Evolutionary conservation across 2,113 vertebrate genomes (phyloP).

Genomic region (Lutjanus erythropterus): DNA sequence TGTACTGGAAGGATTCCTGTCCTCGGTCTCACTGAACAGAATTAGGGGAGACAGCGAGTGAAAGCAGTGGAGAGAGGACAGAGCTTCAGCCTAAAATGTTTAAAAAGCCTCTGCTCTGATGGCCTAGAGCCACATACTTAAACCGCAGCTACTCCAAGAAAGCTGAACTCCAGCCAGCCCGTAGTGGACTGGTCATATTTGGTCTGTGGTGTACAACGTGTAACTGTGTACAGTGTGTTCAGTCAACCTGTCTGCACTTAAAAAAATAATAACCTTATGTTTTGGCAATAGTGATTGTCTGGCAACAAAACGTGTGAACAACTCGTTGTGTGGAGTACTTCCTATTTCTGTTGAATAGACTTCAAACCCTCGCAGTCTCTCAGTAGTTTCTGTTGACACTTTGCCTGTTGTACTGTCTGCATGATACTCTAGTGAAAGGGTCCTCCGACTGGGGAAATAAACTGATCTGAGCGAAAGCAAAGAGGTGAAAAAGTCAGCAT

Average conservation of each 20-base stretch:
- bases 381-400: background rate
- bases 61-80: background rate
- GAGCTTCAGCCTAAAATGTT: background rate
- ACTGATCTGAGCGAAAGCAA: background rate
- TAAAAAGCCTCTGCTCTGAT: background rate
- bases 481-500: background rate
- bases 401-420: background rate
- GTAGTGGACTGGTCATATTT: constrained; percentile 12
- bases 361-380: background rate
- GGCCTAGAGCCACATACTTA: constrained; percentile 1
- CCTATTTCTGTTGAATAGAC: constrained; percentile 18
- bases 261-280: background rate
- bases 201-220: background rate
- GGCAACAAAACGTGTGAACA: constrained; percentile 11
- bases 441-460: background rate
- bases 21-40: background rate
- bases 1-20: background rate
- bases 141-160: constrained; percentile 4
- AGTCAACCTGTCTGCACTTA: constrained; percentile 1
- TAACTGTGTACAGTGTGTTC: background rate
- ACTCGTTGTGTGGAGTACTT: constrained; percentile 4
- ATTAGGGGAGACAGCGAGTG: background rate
- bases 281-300: background rate
- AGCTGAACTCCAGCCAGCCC: background rate
- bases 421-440: too few species aligned